Evolutionary conservation across 2,113 vertebrate species (phyloP).

Genomic region (Malaclemys terrapin): DNA sequence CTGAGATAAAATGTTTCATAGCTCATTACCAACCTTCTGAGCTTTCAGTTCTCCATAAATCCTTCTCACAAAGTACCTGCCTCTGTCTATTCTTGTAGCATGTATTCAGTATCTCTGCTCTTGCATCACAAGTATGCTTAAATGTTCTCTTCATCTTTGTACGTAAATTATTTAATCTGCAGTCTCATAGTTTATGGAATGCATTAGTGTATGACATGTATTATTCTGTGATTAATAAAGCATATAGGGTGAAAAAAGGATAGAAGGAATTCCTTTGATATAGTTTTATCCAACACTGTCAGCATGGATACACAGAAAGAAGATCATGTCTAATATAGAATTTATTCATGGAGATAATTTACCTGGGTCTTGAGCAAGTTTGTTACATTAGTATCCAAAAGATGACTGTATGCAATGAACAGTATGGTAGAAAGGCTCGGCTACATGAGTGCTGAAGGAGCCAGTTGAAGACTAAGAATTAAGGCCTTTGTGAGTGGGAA

Average conservation of each 20-base stretch:
- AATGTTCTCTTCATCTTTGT: background rate
- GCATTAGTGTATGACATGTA: background rate
- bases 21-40: background rate
- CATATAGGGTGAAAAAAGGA: background rate
- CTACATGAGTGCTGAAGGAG: background rate
- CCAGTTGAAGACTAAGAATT: background rate
- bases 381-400: background rate
- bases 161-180: background rate
- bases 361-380: too few species aligned
- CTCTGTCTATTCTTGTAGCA: background rate
- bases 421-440: background rate
- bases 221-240: background rate
- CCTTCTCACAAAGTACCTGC: background rate
- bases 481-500: background rate
- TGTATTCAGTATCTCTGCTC: background rate
- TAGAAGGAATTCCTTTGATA: background rate
- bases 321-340: background rate
- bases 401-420: background rate
- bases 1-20: background rate
- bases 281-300: background rate
- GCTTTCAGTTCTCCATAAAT: background rate
- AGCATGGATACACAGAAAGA: background rate
- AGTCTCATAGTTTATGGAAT: background rate
- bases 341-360: background rate
- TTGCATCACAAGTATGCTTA: background rate